Conservation (phyloP, 2,888 invertebrate genomes). For the Formica aserva region DNA sequence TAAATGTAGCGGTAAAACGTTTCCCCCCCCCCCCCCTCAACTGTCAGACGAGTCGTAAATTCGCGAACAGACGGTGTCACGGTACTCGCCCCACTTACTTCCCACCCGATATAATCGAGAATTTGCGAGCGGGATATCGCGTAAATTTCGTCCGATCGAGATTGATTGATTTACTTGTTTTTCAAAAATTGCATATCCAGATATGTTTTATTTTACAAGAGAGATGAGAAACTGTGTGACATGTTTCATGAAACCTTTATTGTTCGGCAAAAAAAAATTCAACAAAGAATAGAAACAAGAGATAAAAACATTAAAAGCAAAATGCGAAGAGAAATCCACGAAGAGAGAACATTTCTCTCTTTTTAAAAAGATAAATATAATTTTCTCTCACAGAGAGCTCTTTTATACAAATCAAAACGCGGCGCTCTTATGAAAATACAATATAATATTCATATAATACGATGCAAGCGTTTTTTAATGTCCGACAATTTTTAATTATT, state of each 20-base stretch:
- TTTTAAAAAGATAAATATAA: conserved; percentile 23
- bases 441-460: conserved; percentile 31
- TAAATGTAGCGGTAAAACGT: conserved; percentile 50
- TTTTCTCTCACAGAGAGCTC: conserved; percentile 8
- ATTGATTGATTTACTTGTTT: conserved; percentile 28
- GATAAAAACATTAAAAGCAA: neutral
- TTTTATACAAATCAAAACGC: conserved; percentile 20
- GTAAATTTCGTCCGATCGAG: conserved; percentile 34
- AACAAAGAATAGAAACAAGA: neutral
- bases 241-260: conserved; percentile 12
- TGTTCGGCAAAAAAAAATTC: conserved; percentile 5
- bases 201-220: conserved; percentile 4
- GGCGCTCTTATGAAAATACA: conserved; percentile 26
- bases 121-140: conserved; percentile 33
- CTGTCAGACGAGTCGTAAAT: conserved; percentile 49
- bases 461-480: conserved; percentile 29
- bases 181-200: neutral
- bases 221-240: conserved; percentile 13
- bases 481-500: conserved; percentile 51
- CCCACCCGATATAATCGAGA: conserved; percentile 34
- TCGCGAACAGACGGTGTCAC: conserved; percentile 48
- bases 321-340: neutral
- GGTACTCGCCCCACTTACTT: conserved; percentile 31
- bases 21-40: neutral
- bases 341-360: conserved; percentile 4